Base-by-base conservation (phyloP, 2,888 invertebrate genomes). In the Dasypogon diadema region DNA sequence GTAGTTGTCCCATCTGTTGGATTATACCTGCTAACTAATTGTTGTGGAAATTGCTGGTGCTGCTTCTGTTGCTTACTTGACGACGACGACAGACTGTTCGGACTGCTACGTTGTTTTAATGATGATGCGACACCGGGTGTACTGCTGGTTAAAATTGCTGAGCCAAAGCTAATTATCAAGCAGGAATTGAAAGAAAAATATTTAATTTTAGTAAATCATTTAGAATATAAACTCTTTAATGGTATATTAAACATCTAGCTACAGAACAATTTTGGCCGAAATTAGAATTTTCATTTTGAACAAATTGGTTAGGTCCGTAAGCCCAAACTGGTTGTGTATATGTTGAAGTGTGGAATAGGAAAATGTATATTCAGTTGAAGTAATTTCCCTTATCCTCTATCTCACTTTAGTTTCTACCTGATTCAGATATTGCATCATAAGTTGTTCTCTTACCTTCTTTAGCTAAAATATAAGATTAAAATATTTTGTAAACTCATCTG, bases 141-240 rank as follows among this genome's bases (percentile, higher is more conserved):
- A 78, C 84, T 85, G 81, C 82, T 84, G 42, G 82, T 82, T 42
- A 83, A 82, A 24, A 80, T 82, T 48, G 82, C 84, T n/a, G 85
- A 85, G 22, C 82, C 83, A 74, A 82, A 79, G 79, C 85, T 84
- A 63, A 30, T 75, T 65, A 37, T 42, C 2, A 42, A 42, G 37
- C 37, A 58, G 16, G 16, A 58, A 58, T 16, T 24, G 42, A 63
- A 16, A n/a, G n/a, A n/a, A n/a, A n/a, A 37, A 37, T 4, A 22
- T 65, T 65, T 46, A 65, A 42, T 42, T 6, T 42, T 42, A 46
- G 21, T 24, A 46, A 26, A 8, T 24, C 1, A 21, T 60, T 18
- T 37, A 60, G 12, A 37, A 60, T 18, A 34, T 34, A 6, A 37
- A 60, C 42, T 42, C n/a, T 42, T 42, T 60, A 18, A 60, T 37